A percentile compares a stretch with the other conserved stretches of the same genome.
These are phyloP conservation scores for Chelonus insularis DNA, from an alignment of 1,140 invertebrate genomes.

Conservation along the genomic window DNA sequence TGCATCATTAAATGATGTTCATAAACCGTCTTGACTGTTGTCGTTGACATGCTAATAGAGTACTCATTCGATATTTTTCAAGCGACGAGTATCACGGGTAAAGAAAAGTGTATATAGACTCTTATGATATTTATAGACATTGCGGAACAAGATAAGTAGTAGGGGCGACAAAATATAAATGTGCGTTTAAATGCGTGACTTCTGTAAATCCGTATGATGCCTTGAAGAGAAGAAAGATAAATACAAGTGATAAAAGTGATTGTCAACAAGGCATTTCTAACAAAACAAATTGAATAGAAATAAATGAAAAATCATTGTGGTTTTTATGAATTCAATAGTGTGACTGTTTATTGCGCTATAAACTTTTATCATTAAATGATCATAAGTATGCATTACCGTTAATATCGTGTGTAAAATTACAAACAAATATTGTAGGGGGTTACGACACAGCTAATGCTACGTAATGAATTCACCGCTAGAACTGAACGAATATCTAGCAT, in stretches of 20 bases:
- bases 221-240: constrained; percentile 22
- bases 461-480: constrained; percentile 31
- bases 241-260: constrained; percentile 4
- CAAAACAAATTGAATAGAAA: neutral
- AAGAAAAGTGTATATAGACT: constrained; percentile 50
- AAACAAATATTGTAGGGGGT: constrained; percentile 51
- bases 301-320: neutral
- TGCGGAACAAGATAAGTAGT: constrained; percentile 14
- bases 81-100: constrained; percentile 39
- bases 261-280: neutral
- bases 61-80: constrained; percentile 29
- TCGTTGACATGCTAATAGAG: neutral
- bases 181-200: constrained; percentile 15
- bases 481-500: constrained; percentile 43
- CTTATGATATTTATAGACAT: constrained; percentile 55
- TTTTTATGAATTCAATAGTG: constrained; percentile 29
- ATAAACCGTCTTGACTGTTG: neutral
- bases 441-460: constrained; percentile 43
- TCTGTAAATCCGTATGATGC: constrained; percentile 19
- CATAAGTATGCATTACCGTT: constrained; percentile 55
- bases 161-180: constrained; percentile 26
- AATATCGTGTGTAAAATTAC: constrained; percentile 60
- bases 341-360: constrained; percentile 54
- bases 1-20: neutral
- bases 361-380: constrained; percentile 49